Percentiles rank a stretch among this genome's conserved stretches.
Evolutionary conservation across 2,113 vertebrate species (phyloP).

Genomic region (Channa maculata): DNA sequence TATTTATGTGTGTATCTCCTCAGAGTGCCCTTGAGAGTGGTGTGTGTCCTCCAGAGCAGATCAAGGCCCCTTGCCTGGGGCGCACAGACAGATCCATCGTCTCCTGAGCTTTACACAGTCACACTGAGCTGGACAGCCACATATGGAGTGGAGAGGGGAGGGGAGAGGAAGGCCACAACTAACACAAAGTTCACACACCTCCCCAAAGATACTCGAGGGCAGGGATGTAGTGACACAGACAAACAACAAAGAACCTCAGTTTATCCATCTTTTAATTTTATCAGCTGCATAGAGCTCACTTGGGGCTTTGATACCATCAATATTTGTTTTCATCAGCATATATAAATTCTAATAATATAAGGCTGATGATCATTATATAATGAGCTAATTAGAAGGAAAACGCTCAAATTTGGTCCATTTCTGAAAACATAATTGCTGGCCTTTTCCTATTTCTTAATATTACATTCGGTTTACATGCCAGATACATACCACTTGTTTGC

Average conservation of each 20-base stretch:
- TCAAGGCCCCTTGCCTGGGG: constrained; percentile 68
- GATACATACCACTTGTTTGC: constrained; percentile 42
- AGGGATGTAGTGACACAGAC: constrained; percentile 1
- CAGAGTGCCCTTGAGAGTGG: constrained; percentile 65
- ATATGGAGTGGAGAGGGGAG: constrained; percentile 52
- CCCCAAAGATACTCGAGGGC: constrained; percentile 26
- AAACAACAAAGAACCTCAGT: constrained; percentile 1
- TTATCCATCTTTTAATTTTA: constrained; percentile 29
- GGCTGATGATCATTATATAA: constrained; percentile 13
- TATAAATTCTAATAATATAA: constrained; percentile 16
- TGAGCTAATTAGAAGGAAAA: constrained; percentile 36
- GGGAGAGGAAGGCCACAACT: constrained; percentile 22
- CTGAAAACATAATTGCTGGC: constrained; percentile 22
- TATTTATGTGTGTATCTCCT: constrained; percentile 35
- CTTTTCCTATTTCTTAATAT: constrained; percentile 6
- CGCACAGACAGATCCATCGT: constrained; percentile 64
- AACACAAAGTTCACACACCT: constrained; percentile 30
- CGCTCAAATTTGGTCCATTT: constrained; percentile 6
- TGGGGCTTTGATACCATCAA: constrained; percentile 1
- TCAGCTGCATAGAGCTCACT: not conserved
- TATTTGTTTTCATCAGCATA: constrained; percentile 42
- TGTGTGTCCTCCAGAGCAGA: constrained; percentile 71
- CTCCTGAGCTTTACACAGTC: constrained; percentile 63
- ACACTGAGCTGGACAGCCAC: constrained; percentile 69
- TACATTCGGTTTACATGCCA: constrained; percentile 15